A percentile compares a stretch with the other conserved stretches of the same genome.
Conservation (phyloP, 2,888 invertebrate species). For the Chrysolina americana region DNA sequence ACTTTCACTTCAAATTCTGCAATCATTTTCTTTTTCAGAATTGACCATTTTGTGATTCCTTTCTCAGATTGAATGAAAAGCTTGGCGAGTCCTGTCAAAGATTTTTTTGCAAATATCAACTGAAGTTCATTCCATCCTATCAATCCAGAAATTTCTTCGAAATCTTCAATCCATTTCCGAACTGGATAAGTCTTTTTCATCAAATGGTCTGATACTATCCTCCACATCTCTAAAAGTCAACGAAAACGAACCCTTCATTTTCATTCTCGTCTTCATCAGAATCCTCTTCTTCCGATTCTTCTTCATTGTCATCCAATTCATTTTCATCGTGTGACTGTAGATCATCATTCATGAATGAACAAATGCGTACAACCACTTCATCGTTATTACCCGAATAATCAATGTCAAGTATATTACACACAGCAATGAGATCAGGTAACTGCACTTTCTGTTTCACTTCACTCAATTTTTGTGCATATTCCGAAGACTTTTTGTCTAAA, state of each 20-base stretch:
- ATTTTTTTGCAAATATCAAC: slow-evolving; percentile 57
- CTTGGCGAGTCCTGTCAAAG: slow-evolving; percentile 56
- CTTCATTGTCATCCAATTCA: too few species aligned
- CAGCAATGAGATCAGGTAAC: too few species aligned
- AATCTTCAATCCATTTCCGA: slow-evolving; percentile 54
- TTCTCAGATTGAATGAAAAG: slow-evolving; percentile 54
- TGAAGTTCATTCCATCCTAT: slow-evolving; percentile 56
- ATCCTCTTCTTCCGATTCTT: too few species aligned
- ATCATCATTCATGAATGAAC: too few species aligned
- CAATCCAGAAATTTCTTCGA: slow-evolving; percentile 55
- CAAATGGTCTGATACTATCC: slow-evolving; percentile 51
- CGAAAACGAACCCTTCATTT: slow-evolving; percentile 23
- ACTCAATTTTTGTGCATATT: too few species aligned
- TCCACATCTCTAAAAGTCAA: slow-evolving; percentile 55
- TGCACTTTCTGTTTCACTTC: too few species aligned
- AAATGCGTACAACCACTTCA: too few species aligned
- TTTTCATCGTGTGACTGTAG: too few species aligned
- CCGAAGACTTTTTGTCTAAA: too few species aligned
- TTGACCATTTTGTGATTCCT: slow-evolving; percentile 52
- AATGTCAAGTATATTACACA: too few species aligned
- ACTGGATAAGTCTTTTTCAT: slow-evolving; percentile 53
- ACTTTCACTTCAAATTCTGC: slow-evolving; percentile 52
- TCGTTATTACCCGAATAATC: too few species aligned
- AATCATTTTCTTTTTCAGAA: slow-evolving; percentile 49
- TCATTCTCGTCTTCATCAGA: too few species aligned